Evolutionary conservation across 2,888 invertebrate species (phyloP).

Genomic region (Tiliacea citrago): DNA sequence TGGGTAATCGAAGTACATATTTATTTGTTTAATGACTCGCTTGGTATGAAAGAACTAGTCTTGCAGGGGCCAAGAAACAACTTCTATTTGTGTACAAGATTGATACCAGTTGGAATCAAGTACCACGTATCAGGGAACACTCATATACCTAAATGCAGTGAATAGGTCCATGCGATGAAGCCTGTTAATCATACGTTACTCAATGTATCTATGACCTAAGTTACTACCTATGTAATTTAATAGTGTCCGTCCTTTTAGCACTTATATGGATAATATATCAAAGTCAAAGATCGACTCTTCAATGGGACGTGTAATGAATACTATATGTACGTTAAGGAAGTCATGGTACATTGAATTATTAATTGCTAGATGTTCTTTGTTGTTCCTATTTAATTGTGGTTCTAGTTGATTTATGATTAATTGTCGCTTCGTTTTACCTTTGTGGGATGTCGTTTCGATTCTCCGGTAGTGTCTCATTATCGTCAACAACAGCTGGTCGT

Average conservation of each 20-base stretch:
- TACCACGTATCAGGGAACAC: conserved; percentile 50
- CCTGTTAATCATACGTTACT: conserved; percentile 73
- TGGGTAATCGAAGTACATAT: conserved; percentile 48
- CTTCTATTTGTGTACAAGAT: conserved; percentile 64
- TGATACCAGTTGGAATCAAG: conserved; percentile 54
- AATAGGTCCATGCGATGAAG: conserved; percentile 65
- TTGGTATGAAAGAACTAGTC: conserved; percentile 59
- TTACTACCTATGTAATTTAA: conserved; percentile 71
- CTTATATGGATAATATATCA: conserved; percentile 82
- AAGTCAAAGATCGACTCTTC: conserved; percentile 78
- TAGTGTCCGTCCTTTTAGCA: conserved; percentile 76
- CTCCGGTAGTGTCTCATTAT: not conserved
- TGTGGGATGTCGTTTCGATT: conserved; percentile 3
- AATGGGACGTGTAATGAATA: conserved; percentile 82
- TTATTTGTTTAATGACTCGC: conserved; percentile 62
- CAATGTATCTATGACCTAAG: conserved; percentile 72
- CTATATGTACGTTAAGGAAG: conserved; percentile 75
- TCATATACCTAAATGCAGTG: conserved; percentile 43
- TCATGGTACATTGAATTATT: conserved; percentile 66
- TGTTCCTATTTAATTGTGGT: conserved; percentile 15
- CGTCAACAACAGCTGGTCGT: not conserved
- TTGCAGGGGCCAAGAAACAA: conserved; percentile 56
- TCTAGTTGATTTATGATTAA: conserved; percentile 9
- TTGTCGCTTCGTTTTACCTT: conserved; percentile 3
- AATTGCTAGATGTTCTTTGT: conserved; percentile 59